These are phyloP conservation scores for Leuciscus idus DNA, from an alignment of 2,113 vertebrate species.

Conservation along the genomic window DNA sequence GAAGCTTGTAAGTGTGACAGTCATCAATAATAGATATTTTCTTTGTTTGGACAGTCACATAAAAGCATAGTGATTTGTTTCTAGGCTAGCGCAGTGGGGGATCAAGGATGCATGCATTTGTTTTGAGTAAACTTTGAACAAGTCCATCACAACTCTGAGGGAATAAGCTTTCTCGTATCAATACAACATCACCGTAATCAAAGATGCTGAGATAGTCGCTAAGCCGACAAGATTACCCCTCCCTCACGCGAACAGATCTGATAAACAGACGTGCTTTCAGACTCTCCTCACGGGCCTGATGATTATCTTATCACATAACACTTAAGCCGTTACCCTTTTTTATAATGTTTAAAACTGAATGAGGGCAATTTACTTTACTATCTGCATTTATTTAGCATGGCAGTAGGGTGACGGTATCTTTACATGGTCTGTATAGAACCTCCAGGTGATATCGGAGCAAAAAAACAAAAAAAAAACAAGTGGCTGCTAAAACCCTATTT, in stretches of 20 bases:
- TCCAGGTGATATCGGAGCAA: neutral
- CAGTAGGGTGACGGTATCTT: neutral
- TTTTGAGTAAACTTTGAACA: neutral
- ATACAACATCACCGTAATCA: slow-evolving; percentile 3
- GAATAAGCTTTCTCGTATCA: slow-evolving; percentile 17
- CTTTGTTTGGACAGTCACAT: neutral
- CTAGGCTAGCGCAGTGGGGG: neutral
- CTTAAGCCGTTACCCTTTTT: neutral
- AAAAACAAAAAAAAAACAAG: neutral
- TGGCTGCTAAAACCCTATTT: neutral
- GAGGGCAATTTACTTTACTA: neutral
- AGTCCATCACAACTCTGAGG: neutral
- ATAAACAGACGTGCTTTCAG: slow-evolving; percentile 9
- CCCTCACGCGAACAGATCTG: neutral
- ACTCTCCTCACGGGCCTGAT: neutral
- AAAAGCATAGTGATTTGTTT: neutral
- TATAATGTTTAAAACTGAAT: neutral
- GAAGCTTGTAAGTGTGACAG: no score
- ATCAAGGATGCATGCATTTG: neutral
- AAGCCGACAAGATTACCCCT: neutral
- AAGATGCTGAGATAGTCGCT: slow-evolving; percentile 4
- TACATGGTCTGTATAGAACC: neutral
- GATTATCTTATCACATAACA: slow-evolving; percentile 23
- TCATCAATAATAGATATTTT: no score
- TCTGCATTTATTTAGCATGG: neutral